A percentile compares a stretch with the other conserved stretches of the same genome.
phyloP scores from a whole-genome alignment of 2,113 vertebrate genomes.

The Bufo gargarizans region DNA sequence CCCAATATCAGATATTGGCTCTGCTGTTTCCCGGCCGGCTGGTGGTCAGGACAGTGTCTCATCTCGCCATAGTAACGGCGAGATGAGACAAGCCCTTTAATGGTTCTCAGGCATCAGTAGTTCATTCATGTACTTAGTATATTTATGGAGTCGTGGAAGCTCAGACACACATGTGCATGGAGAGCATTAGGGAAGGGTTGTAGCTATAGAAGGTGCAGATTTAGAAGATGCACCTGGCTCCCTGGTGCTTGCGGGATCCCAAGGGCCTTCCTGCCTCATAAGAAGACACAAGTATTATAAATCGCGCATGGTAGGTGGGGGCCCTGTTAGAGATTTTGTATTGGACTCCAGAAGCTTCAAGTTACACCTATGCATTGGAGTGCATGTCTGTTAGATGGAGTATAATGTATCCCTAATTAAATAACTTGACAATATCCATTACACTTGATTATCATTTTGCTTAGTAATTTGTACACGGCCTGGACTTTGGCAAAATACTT shows the following conservation, averaged over 20 bases:
- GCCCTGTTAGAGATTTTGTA: not conserved
- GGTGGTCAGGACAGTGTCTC: too few relatives aligned
- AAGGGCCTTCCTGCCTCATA: not conserved
- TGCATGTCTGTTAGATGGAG: not conserved
- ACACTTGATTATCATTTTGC: too few relatives aligned
- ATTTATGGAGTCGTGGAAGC: not conserved
- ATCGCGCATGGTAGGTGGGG: not conserved
- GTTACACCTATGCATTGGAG: not conserved
- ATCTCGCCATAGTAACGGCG: too few relatives aligned
- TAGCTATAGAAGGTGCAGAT: not conserved
- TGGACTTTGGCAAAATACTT: conserved; percentile 52
- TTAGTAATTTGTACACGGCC: conserved; percentile 39
- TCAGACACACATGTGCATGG: not conserved
- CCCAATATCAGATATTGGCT: too few relatives aligned
- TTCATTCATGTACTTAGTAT: not conserved
- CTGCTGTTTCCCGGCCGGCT: too few relatives aligned
- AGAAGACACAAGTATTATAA: not conserved
- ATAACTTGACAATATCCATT: not conserved
- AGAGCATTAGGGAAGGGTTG: not conserved
- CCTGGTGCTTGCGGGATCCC: not conserved
- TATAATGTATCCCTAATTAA: not conserved
- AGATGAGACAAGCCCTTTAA: too few relatives aligned
- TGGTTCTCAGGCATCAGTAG: too few relatives aligned
- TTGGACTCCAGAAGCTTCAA: not conserved
- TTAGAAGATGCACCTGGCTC: not conserved